phyloP scores from a whole-genome alignment of 2,113 vertebrate species.

The Callaeas wilsoni region DNA sequence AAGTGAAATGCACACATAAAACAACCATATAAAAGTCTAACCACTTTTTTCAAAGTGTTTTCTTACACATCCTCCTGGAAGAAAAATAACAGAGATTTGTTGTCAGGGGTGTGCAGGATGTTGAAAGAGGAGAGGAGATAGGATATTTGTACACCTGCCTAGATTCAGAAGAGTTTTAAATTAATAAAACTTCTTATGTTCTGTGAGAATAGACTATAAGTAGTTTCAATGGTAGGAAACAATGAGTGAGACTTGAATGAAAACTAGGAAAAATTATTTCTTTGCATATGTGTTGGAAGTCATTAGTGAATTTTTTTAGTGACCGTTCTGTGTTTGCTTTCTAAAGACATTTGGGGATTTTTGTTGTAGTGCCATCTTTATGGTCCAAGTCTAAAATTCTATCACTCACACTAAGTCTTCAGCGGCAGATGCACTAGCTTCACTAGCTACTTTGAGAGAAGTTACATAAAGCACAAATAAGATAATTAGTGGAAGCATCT shows the following conservation, averaged over 20 bases:
- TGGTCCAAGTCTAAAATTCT: background rate
- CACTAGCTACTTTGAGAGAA: background rate
- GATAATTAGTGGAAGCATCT: background rate
- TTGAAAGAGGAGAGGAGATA: background rate
- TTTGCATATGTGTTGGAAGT: background rate
- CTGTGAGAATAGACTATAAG: background rate
- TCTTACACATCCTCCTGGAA: background rate
- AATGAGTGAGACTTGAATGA: background rate
- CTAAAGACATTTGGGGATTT: background rate
- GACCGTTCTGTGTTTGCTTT: background rate
- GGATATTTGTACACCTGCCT: background rate
- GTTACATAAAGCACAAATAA: background rate
- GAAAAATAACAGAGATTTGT: background rate
- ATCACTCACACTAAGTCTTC: background rate
- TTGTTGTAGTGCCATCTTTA: background rate
- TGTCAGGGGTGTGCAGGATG: background rate
- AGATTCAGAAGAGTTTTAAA: background rate
- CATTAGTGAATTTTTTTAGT: background rate
- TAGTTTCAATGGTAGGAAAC: background rate
- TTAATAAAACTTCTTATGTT: background rate
- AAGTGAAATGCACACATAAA: constrained; percentile 50
- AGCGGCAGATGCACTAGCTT: background rate
- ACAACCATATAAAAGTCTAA: constrained; percentile 21
- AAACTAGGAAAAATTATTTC: background rate
- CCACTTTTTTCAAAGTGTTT: constrained; percentile 12